Conservation (phyloP, 1,140 invertebrate species). For the Hormaphis cornu region DNA sequence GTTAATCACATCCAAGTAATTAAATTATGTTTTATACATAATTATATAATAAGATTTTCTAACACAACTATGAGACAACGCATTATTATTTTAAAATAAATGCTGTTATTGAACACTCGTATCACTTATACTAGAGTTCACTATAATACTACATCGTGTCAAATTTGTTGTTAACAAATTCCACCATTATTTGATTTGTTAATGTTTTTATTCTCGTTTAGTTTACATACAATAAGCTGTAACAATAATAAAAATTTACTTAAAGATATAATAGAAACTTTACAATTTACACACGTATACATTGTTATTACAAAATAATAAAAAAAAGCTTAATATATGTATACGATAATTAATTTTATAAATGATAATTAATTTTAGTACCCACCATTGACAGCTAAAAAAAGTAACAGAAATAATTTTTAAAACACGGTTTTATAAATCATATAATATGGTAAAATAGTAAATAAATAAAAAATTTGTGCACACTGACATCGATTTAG, state of each 20-base stretch:
- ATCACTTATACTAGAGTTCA: neutral
- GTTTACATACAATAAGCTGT: neutral
- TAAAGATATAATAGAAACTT: constrained; percentile 26
- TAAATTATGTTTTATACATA: neutral
- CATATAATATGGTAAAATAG: neutral
- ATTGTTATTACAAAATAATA: constrained; percentile 9
- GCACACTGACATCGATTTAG: neutral
- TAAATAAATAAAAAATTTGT: neutral
- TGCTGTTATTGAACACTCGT: neutral
- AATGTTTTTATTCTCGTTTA: neutral
- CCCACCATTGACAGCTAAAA: neutral
- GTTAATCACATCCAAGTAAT: constrained; percentile 19
- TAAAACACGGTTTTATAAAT: too few relatives aligned
- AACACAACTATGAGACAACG: neutral
- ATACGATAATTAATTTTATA: too few relatives aligned
- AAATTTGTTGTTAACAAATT: neutral
- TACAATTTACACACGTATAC: constrained; percentile 20
- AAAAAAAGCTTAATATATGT: constrained; percentile 18
- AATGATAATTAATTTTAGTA: neutral
- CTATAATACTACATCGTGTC: neutral
- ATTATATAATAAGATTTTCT: neutral
- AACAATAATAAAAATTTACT: neutral
- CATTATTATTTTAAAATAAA: constrained; percentile 9
- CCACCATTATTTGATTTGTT: neutral
- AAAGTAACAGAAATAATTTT: neutral